Conservation (phyloP, 1,140 invertebrate species). For the honey bee (Apis mellifera) region DNA sequence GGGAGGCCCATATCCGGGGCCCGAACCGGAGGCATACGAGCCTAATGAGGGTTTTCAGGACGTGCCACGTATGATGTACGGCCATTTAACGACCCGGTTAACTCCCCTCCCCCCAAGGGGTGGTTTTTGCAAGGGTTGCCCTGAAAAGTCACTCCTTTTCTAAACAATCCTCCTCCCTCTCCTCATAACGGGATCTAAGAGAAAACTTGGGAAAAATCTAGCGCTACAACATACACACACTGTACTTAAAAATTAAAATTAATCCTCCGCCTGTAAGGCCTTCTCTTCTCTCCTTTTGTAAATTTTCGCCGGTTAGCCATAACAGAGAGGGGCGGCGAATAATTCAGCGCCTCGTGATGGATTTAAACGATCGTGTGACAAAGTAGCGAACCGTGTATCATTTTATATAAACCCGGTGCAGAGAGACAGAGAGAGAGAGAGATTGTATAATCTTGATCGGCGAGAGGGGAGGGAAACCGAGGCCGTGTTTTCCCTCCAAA, state of each 20-base stretch:
- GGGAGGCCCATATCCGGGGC: neutral
- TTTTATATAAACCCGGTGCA: slow-evolving; percentile 60
- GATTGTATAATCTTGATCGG: slow-evolving; percentile 49
- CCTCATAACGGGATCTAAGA: slow-evolving; percentile 56
- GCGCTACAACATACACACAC: too few species aligned
- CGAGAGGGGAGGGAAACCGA: neutral
- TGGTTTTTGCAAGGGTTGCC: slow-evolving; percentile 60
- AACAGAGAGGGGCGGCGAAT: slow-evolving; percentile 35
- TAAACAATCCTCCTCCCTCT: slow-evolving; percentile 41
- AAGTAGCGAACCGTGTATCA: slow-evolving; percentile 63
- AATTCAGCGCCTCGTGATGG: slow-evolving; percentile 59
- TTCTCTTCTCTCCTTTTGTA: slow-evolving; percentile 18
- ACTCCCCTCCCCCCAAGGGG: slow-evolving; percentile 20
- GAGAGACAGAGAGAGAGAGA: neutral
- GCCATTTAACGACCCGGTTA: slow-evolving; percentile 70
- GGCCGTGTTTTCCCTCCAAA: neutral
- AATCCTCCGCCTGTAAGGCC: too few species aligned
- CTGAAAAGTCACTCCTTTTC: slow-evolving; percentile 54
- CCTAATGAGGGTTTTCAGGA: slow-evolving; percentile 57
- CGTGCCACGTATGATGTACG: slow-evolving; percentile 68
- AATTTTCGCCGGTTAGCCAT: slow-evolving; percentile 54
- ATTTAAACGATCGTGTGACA: slow-evolving; percentile 67
- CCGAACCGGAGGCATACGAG: slow-evolving; percentile 40
- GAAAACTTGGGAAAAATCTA: too few species aligned
- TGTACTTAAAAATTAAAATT: too few species aligned